Conservation (phyloP, 2,888 invertebrate species). For the Oxytorus armatus region DNA sequence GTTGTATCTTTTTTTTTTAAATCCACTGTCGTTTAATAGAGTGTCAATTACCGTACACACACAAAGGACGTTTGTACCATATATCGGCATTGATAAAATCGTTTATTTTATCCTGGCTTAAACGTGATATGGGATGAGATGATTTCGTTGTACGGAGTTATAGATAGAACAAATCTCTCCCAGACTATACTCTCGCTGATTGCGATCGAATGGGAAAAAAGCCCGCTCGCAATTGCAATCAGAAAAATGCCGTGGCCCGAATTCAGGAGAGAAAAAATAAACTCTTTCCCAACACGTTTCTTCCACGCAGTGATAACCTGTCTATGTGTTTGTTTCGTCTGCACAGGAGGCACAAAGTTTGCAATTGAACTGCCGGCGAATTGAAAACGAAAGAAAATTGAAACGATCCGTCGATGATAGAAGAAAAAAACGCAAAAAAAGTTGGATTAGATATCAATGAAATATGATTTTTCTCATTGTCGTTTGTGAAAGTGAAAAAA, state of each 20-base stretch:
- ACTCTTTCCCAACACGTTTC: slow-evolving; percentile 21
- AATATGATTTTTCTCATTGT: too few relatives aligned
- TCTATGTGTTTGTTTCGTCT: too few relatives aligned
- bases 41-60: neutral
- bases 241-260: slow-evolving; percentile 42
- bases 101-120: neutral
- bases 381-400: too few relatives aligned
- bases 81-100: slow-evolving; percentile 1
- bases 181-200: slow-evolving; percentile 37
- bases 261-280: slow-evolving; percentile 49
- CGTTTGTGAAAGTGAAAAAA: too few relatives aligned
- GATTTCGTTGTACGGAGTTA: slow-evolving; percentile 29
- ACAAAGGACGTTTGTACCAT: neutral
- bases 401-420: too few relatives aligned
- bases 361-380: too few relatives aligned
- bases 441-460: too few relatives aligned
- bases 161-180: slow-evolving; percentile 16
- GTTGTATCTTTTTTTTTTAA: neutral
- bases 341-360: too few relatives aligned
- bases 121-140: slow-evolving; percentile 8
- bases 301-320: neutral
- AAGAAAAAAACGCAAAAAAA: too few relatives aligned
- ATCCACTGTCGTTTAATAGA: neutral
- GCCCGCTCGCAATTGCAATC: slow-evolving; percentile 37
- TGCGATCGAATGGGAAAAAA: slow-evolving; percentile 40